Percentiles rank a stretch among this genome's conserved stretches.
These are phyloP conservation scores for Drosophila melanogaster DNA, from an alignment of 1,140 invertebrate species.

Conservation along the genomic window DNA sequence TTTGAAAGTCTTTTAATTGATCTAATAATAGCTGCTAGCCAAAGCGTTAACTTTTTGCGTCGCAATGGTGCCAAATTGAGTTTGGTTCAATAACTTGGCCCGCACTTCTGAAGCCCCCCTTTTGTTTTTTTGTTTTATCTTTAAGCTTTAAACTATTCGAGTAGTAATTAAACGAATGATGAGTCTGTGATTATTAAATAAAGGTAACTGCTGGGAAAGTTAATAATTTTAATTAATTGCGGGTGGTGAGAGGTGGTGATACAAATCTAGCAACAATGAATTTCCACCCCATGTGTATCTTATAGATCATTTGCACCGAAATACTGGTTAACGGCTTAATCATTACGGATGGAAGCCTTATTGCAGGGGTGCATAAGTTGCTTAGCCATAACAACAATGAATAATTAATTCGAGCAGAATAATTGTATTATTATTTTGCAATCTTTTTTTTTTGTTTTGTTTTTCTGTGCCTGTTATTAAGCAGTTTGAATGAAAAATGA, in stretches of 20 bases:
- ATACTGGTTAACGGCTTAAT: constrained; percentile 23
- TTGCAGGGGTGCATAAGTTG: constrained; percentile 18
- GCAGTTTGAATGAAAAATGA: background rate
- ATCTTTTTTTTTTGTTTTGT: too few species aligned
- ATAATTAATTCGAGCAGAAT: constrained; percentile 33
- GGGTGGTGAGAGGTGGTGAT: constrained; percentile 9
- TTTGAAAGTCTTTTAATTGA: constrained; percentile 42
- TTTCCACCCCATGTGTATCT: constrained; percentile 10
- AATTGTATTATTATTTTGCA: constrained; percentile 17
- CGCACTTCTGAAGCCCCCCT: background rate
- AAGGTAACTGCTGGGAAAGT: background rate
- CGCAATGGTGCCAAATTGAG: constrained; percentile 12
- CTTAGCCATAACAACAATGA: constrained; percentile 22
- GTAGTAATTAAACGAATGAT: too few species aligned
- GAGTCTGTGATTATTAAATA: background rate
- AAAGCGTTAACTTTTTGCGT: constrained; percentile 22
- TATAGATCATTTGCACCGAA: constrained; percentile 14
- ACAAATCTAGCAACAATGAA: constrained; percentile 13
- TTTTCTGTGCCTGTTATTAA: too few species aligned
- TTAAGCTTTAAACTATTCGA: too few species aligned
- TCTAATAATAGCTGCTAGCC: constrained; percentile 31
- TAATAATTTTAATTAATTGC: constrained; percentile 1
- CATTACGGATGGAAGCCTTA: constrained; percentile 9
- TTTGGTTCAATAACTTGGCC: constrained; percentile 16
- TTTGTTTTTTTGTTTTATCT: too few species aligned